Evolutionary conservation across 2,888 invertebrate species (phyloP).

Genomic region (Pachliopta kotzebuea): DNA sequence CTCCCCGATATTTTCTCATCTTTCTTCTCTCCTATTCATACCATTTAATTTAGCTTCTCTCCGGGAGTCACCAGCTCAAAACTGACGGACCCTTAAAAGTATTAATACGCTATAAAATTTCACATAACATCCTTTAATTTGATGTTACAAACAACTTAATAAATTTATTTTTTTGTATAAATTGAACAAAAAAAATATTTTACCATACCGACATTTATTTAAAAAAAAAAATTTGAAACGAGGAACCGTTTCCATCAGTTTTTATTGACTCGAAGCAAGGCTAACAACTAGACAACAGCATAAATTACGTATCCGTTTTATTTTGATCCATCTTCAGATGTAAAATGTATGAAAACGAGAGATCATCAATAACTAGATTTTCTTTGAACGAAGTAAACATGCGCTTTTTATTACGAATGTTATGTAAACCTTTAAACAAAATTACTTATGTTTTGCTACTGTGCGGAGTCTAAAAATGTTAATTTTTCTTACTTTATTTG

Average conservation of each 20-base stretch:
- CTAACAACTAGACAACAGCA: slow-evolving; percentile 37
- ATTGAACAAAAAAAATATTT: neutral
- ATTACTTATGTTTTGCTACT: neutral
- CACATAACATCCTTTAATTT: too few species aligned
- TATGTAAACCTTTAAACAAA: slow-evolving; percentile 12
- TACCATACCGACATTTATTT: neutral
- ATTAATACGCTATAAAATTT: too few species aligned
- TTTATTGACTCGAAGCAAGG: slow-evolving; percentile 34
- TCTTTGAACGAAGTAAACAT: slow-evolving; percentile 7
- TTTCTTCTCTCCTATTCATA: too few species aligned
- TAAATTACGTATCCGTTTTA: slow-evolving; percentile 24
- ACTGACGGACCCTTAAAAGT: too few species aligned
- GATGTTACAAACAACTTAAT: neutral
- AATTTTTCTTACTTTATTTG: too few species aligned
- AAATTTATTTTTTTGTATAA: neutral
- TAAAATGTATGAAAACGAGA: neutral
- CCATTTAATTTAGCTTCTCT: too few species aligned
- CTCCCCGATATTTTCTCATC: too few species aligned
- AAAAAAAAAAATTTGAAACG: slow-evolving; percentile 13
- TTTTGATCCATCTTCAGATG: slow-evolving; percentile 14
- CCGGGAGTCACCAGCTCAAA: too few species aligned
- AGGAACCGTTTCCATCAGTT: slow-evolving; percentile 27
- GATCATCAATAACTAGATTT: slow-evolving; percentile 7
- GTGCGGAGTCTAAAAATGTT: too few species aligned
- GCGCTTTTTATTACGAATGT: slow-evolving; percentile 3